Conservation (phyloP, 2,113 vertebrate species). For the Cryptotis parvus region DNA sequence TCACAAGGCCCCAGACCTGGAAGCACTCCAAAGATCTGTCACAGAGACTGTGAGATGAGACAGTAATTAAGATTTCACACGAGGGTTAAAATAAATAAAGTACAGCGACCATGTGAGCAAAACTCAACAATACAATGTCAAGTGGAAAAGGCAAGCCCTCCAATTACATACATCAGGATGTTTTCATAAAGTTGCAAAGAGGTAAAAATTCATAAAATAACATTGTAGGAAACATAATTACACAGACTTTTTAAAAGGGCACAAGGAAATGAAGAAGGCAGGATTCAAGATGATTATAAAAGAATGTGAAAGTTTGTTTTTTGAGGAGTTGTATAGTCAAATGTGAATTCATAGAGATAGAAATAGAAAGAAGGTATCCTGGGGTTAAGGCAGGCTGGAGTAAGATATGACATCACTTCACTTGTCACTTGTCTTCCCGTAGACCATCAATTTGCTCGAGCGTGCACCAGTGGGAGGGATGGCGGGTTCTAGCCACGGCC, state of each 20-base stretch:
- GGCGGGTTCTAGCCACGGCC: no score
- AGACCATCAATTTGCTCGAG: no score
- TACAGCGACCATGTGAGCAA: not conserved
- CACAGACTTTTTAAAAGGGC: not conserved
- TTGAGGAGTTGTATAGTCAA: not conserved
- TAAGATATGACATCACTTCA: no score
- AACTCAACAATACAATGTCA: not conserved
- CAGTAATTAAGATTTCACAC: not conserved
- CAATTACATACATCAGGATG: not conserved
- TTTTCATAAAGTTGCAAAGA: slow-evolving; percentile 37
- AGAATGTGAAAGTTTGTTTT: not conserved
- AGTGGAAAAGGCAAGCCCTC: not conserved
- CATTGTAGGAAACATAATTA: slow-evolving; percentile 11
- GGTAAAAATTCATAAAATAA: not conserved
- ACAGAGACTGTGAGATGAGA: not conserved
- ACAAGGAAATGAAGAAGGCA: not conserved
- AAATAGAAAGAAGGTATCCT: not conserved
- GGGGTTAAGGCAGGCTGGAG: not conserved
- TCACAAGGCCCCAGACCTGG: slow-evolving; percentile 55
- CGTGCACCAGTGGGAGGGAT: no score
- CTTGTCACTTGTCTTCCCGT: no score
- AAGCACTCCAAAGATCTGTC: not conserved
- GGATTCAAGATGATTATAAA: not conserved
- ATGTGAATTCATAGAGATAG: not conserved
- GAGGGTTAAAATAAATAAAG: slow-evolving; percentile 27